Conservation (phyloP, 2,888 invertebrate genomes). For the Meiosimyza platycephala region DNA sequence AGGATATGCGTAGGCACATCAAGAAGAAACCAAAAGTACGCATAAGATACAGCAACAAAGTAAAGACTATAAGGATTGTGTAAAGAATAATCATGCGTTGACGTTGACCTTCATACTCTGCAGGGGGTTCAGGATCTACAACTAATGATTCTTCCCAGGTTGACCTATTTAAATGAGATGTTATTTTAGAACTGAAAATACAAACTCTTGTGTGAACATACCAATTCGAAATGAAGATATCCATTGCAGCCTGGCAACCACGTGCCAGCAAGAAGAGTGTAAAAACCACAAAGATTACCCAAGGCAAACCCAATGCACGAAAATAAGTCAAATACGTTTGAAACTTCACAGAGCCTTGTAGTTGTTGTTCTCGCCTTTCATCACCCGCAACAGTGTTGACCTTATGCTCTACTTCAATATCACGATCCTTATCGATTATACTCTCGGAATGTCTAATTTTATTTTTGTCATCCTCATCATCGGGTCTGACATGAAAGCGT, state of each 20-base stretch:
- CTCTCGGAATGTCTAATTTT: slow-evolving; percentile 29
- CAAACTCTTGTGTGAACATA: slow-evolving; percentile 50
- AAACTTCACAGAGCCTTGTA: slow-evolving; percentile 73
- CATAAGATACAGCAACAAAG: slow-evolving; percentile 70
- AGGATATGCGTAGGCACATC: slow-evolving; percentile 81
- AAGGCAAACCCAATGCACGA: slow-evolving; percentile 68
- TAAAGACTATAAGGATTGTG: slow-evolving; percentile 52
- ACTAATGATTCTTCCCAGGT: slow-evolving; percentile 59
- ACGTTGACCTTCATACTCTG: slow-evolving; percentile 47
- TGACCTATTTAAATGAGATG: slow-evolving; percentile 50
- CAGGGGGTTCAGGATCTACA: slow-evolving; percentile 16
- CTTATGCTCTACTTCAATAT: slow-evolving; percentile 47
- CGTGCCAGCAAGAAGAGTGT: slow-evolving; percentile 72
- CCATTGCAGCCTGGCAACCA: slow-evolving; percentile 74
- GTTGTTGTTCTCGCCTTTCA: slow-evolving; percentile 69
- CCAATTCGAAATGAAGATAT: slow-evolving; percentile 82
- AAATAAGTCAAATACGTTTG: slow-evolving; percentile 72
- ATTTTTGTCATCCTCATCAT: slow-evolving; percentile 40
- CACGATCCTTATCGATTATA: slow-evolving; percentile 52
- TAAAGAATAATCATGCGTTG: slow-evolving; percentile 56
- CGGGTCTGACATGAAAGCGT: slow-evolving; percentile 37
- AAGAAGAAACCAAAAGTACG: slow-evolving; percentile 74
- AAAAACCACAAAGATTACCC: slow-evolving; percentile 55
- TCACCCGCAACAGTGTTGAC: slow-evolving; percentile 38
- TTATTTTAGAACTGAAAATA: background rate